A percentile compares a stretch with the other conserved stretches of the same genome.
Conservation (phyloP, 2,113 vertebrate species). For the Mesembrinibis cayennensis region DNA sequence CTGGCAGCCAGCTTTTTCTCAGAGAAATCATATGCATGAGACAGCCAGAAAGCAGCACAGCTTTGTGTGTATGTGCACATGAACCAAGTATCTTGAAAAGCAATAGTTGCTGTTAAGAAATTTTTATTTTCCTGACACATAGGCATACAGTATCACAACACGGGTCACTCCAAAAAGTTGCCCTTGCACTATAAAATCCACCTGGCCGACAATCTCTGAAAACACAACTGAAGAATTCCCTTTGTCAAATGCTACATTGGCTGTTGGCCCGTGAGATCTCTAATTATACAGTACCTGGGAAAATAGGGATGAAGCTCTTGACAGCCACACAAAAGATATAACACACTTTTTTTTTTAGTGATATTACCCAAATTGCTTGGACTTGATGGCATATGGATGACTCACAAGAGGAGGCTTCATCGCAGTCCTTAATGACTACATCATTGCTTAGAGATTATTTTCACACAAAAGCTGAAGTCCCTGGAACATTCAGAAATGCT, state of each 20-base stretch:
- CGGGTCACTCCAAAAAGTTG: background rate
- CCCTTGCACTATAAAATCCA: background rate
- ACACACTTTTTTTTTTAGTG: background rate
- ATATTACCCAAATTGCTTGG: background rate
- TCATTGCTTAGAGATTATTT: background rate
- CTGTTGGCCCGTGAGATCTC: background rate
- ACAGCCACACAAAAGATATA: background rate
- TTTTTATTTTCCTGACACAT: background rate
- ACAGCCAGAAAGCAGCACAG: background rate
- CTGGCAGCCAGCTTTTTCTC: background rate
- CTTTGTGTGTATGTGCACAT: accelerated
- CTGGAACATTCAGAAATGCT: background rate
- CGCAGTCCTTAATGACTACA: background rate
- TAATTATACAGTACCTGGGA: background rate
- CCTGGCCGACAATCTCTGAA: background rate
- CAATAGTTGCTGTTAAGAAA: background rate
- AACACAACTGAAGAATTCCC: background rate
- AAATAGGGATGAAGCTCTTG: background rate
- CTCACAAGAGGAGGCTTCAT: background rate
- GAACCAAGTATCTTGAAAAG: background rate
- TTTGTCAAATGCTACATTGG: background rate
- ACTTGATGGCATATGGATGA: background rate
- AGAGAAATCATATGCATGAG: background rate
- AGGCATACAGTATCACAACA: background rate
- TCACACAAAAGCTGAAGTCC: background rate